Evolutionary conservation across 2,888 invertebrate species (phyloP), one percentile per base, ranked within the genome.

Genomic region (Tromatobia lineatoria): DNA sequence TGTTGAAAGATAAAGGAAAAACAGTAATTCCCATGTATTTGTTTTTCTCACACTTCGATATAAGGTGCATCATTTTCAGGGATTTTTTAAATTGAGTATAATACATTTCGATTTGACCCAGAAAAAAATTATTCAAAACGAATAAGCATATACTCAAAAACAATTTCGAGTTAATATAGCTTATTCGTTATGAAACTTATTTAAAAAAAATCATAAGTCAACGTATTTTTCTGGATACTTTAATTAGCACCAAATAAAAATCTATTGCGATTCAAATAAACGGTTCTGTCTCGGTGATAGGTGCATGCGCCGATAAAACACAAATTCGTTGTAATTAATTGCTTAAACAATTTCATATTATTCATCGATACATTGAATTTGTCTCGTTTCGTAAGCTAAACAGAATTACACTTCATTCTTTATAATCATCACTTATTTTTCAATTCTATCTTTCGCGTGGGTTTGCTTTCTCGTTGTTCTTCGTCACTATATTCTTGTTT

Each of bases 331-430:
- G 47, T 25, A 25, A 73, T 78, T 80, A 80, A 85, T 90, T 88
- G 88, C 88, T 91, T 90, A 90, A 92, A 92, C 91, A 92, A 91
- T 90, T 88, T 91, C 80, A 91, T 91, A 91, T 92, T 91, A 90
- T 92, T 91, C 90, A 91, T 92, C 89, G 90, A 90, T 92, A 92
- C 92, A 92, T 91, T 89, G 90, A 92, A 90, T 85, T 85, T 71
- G 18, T 83, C 61, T 78, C 67, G 38, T 75, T 86, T 83, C 82
- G 70, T 79, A 87, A 86, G 85, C 57, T 85, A 81, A 87, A 86
- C 86, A 80, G 77, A 52, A 78, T 85, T 75, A 80, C 77, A 71
- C 61, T 75, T 81, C 64, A 76, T 77, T 70, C 66, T 80, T 70
- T 64, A 76, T 76, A 64, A 66, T 61, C 61, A 38, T 18, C 61